A percentile compares a stretch with the other conserved stretches of the same genome.
Evolutionary conservation across 2,888 invertebrate genomes (phyloP).

Genomic region (Pollenia amentaria): DNA sequence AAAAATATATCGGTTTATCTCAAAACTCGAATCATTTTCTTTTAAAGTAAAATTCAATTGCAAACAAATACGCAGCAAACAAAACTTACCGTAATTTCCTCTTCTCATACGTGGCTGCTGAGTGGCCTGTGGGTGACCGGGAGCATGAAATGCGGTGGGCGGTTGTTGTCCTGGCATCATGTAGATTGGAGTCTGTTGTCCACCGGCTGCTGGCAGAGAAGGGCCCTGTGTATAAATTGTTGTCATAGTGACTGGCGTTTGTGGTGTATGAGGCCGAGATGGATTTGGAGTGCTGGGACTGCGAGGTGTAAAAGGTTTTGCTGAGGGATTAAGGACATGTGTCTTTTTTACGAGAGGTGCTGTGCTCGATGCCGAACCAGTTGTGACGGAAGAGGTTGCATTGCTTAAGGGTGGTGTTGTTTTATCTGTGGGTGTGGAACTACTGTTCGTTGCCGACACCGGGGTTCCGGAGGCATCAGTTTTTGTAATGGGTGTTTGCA

Average conservation of each 20-base stretch:
- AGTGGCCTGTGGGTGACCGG: slow-evolving; percentile 82
- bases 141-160: slow-evolving; percentile 81
- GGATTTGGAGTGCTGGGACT: slow-evolving; percentile 88
- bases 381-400: slow-evolving; percentile 71
- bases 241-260: slow-evolving; percentile 87
- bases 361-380: slow-evolving; percentile 71
- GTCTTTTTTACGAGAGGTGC: slow-evolving; percentile 85
- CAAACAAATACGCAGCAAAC: neutral
- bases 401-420: slow-evolving; percentile 32
- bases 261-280: slow-evolving; percentile 93
- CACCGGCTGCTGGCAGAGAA: slow-evolving; percentile 80
- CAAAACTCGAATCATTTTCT: too few relatives aligned
- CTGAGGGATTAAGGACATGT: slow-evolving; percentile 93
- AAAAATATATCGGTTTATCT: too few relatives aligned
- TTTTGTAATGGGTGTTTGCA: slow-evolving; percentile 71
- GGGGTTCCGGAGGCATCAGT: slow-evolving; percentile 75
- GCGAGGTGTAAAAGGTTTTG: slow-evolving; percentile 93
- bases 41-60: too few relatives aligned
- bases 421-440: slow-evolving; percentile 55
- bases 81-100: slow-evolving; percentile 80
- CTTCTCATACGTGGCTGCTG: slow-evolving; percentile 84
- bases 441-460: slow-evolving; percentile 72
- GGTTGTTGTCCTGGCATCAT: slow-evolving; percentile 82
- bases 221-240: slow-evolving; percentile 80
- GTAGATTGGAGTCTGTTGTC: slow-evolving; percentile 83